These are phyloP conservation scores for Acheta domesticus DNA, from an alignment of 2,888 invertebrate species.

Conservation along the genomic window DNA sequence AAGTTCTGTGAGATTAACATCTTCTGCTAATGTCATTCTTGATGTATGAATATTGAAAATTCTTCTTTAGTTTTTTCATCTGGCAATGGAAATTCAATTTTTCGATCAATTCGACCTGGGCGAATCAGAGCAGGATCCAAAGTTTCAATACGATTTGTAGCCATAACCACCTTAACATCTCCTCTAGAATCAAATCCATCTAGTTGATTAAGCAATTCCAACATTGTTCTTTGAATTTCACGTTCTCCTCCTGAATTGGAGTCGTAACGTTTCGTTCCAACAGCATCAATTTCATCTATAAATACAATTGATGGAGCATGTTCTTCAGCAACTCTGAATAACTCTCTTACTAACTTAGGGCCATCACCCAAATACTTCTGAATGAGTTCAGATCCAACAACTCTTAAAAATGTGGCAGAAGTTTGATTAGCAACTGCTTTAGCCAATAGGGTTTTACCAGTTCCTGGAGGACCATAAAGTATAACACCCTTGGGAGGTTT, in stretches of 20 bases:
- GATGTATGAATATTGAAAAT: constrained; percentile 98
- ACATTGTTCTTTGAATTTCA: constrained; percentile 99
- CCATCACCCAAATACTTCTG: constrained; percentile 99
- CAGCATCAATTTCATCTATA: constrained; percentile 99
- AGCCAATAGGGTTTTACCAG: constrained; percentile 95
- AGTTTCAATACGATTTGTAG: constrained; percentile 97
- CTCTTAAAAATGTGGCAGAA: constrained; percentile 95
- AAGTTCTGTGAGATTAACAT: constrained; percentile 94
- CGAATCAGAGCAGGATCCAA: constrained; percentile 97
- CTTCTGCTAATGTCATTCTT: constrained; percentile 96
- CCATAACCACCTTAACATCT: constrained; percentile 97
- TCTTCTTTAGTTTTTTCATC: constrained; percentile 96
- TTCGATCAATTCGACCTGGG: constrained; percentile 97
- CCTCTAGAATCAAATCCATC: constrained; percentile 97
- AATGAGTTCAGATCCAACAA: constrained; percentile 98
- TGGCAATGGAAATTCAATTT: constrained; percentile 98
- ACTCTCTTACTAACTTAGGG: constrained; percentile 93
- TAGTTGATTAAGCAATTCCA: constrained; percentile 95
- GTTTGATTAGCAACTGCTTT: constrained; percentile 99
- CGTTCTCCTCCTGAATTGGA: constrained; percentile 99
- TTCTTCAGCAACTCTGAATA: constrained; percentile 99
- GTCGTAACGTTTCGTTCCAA: constrained; percentile 92
- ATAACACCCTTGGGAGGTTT: constrained; percentile 99
- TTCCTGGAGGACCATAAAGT: constrained; percentile 95
- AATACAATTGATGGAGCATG: constrained; percentile 99